Base-by-base conservation (phyloP, 2,113 vertebrate species). In the Planiliza haematocheilus region DNA sequence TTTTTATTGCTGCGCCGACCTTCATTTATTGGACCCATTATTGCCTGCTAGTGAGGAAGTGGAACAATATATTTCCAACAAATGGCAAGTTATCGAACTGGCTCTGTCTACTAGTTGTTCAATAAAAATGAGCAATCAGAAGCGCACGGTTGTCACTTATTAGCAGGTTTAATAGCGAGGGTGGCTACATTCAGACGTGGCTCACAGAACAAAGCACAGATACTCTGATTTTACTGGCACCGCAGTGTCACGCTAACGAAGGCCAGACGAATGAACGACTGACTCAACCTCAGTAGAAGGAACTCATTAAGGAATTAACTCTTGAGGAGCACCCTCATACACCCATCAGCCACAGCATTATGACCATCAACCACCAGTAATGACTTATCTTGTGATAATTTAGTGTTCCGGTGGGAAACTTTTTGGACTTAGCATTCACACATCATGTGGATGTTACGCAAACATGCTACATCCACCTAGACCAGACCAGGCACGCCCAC, bases 21-120 rank as follows among this genome's bases (percentile, higher is more conserved):
- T 79, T 77, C 60, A 70, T 74, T 77, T 50, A 81, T 76, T 45
- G 64, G 62, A 43, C 46, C 42, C 8, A 17, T 83, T 30, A 62
- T 58, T 70, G 52, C 74, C 43, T 49, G 17, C 30, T 18, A 41
- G 8, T 5, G 6, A 70, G 45, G 16, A 52, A 55, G 39, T 65
- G 0, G 38, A 74, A 64, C 14, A 58, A 62, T 71, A 69, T 57
- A 57, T 76, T 53, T 76, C 66, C 7, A 21, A 58, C 51, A 69
- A 75, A 80, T 64, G 57, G 52, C 52, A 56, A 77, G 61, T 75
- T 81, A 68, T 74, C 13, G 10, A 42, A 56, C 10, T 16, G 24
- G n/a, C n/a, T 81, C 55, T 53, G 24, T 45, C 20, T 41, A 12
- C 50, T 64, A n/a, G 21, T 53, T 34, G 50, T 53, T 65, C 34